Evolutionary conservation across 2,888 invertebrate species (phyloP).

Genomic region (Mesodorylaimus sp.): DNA sequence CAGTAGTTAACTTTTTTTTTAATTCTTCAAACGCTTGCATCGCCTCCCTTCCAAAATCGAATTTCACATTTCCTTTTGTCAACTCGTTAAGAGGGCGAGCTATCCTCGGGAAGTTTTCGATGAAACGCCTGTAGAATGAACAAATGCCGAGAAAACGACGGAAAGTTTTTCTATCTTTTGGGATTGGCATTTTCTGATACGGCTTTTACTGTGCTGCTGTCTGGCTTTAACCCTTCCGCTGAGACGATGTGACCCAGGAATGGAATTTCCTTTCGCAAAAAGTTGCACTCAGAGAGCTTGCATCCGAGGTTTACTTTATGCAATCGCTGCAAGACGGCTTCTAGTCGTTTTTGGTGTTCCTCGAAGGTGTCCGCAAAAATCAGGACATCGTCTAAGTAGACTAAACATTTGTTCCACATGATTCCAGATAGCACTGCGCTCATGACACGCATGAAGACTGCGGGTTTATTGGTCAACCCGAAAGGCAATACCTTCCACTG

Average conservation of each 20-base stretch:
- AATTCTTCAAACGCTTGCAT: constrained; percentile 11
- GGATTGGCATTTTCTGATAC: too few species aligned
- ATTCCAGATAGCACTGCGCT: constrained; percentile 6
- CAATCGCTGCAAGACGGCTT: constrained; percentile 13
- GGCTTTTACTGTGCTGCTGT: constrained; percentile 8
- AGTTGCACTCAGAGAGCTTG: constrained; percentile 13
- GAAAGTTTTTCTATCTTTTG: constrained; percentile 12
- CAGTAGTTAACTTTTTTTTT: too few species aligned
- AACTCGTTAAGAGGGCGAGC: constrained; percentile 13
- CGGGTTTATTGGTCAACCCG: constrained; percentile 8
- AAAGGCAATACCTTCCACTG: constrained; percentile 3
- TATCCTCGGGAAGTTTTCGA: too few species aligned
- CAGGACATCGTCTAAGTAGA: constrained; percentile 14
- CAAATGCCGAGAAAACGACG: constrained; percentile 15
- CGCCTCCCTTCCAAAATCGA: constrained; percentile 13
- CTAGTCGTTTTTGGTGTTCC: constrained; percentile 10
- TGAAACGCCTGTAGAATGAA: constrained; percentile 12
- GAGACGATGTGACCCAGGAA: constrained; percentile 14
- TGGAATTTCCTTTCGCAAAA: neutral
- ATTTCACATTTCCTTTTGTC: constrained; percentile 12
- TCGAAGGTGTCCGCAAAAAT: constrained; percentile 11
- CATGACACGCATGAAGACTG: constrained; percentile 8
- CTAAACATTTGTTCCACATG: neutral
- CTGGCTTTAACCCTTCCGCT: constrained; percentile 13
- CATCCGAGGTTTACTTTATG: constrained; percentile 11